These are phyloP conservation scores for Hyles euphorbiae DNA, from an alignment of 1,140 invertebrate species.

Conservation along the genomic window DNA sequence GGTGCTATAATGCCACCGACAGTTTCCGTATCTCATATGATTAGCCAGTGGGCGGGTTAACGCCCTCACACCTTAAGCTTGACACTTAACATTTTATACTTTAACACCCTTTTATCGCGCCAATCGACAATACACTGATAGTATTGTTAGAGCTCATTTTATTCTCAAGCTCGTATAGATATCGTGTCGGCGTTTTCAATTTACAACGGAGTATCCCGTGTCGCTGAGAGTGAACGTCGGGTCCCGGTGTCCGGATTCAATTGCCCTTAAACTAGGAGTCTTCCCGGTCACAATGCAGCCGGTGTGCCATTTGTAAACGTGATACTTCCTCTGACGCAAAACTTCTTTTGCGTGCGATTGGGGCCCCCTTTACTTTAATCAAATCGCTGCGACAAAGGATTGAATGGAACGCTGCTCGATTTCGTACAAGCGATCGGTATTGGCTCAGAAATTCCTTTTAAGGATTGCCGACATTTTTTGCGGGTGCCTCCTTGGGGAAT, in stretches of 20 bases:
- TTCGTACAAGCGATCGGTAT: constrained; percentile 64
- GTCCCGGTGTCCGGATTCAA: constrained; percentile 38
- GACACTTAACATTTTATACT: background rate
- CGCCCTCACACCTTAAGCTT: background rate
- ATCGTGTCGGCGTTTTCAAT: constrained; percentile 44
- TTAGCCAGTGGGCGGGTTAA: too few relatives aligned
- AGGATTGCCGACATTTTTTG: constrained; percentile 56
- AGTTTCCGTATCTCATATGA: too few relatives aligned
- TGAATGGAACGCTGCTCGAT: constrained; percentile 63
- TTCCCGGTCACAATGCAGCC: constrained; percentile 56
- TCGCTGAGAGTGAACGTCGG: constrained; percentile 44
- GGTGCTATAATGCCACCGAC: too few relatives aligned
- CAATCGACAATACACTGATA: constrained; percentile 22
- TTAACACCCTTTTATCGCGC: background rate
- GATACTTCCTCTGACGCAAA: constrained; percentile 67
- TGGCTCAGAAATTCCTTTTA: constrained; percentile 56
- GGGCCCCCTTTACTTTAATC: constrained; percentile 68
- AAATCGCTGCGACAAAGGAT: constrained; percentile 71
- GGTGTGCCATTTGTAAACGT: constrained; percentile 65
- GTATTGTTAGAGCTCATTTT: constrained; percentile 9
- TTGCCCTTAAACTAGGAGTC: constrained; percentile 41
- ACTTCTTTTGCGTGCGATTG: constrained; percentile 54
- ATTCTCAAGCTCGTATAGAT: constrained; percentile 26
- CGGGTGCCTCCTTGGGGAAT: constrained; percentile 34
- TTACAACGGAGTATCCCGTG: constrained; percentile 39